A percentile compares a stretch with the other conserved stretches of the same genome.
Conservation (phyloP, 2,888 invertebrate genomes). For the Pyrrhosoma nymphula region DNA sequence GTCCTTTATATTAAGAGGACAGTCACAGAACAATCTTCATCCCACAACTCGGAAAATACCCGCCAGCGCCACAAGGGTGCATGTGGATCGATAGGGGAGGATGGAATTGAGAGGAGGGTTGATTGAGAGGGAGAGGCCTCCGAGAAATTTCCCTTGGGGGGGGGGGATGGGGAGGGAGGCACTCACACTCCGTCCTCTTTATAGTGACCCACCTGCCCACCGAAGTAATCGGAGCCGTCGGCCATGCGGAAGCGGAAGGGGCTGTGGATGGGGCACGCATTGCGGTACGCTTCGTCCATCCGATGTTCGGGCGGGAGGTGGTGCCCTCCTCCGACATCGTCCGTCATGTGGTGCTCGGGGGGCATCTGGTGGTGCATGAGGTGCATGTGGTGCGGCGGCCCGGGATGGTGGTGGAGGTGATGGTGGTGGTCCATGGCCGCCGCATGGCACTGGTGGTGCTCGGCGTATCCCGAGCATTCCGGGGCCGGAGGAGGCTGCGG, state of each 20-base stretch:
- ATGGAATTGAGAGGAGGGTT: too few species aligned
- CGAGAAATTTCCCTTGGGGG: neutral
- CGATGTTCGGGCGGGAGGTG: slow-evolving; percentile 70
- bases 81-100: neutral
- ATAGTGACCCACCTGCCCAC: slow-evolving; percentile 38
- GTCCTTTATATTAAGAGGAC: too few species aligned
- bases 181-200: neutral
- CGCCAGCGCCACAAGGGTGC: too few species aligned
- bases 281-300: slow-evolving; percentile 78
- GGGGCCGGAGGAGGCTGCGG: neutral
- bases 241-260: slow-evolving; percentile 51
- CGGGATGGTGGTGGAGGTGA: slow-evolving; percentile 47
- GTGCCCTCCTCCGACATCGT: neutral
- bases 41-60: too few species aligned
- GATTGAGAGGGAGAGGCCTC: neutral
- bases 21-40: too few species aligned
- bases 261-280: slow-evolving; percentile 76
- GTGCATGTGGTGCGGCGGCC: slow-evolving; percentile 45
- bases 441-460: slow-evolving; percentile 59
- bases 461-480: slow-evolving; percentile 58
- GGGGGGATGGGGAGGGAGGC: neutral
- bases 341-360: slow-evolving; percentile 30
- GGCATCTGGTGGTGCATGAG: slow-evolving; percentile 47
- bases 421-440: slow-evolving; percentile 31
- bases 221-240: slow-evolving; percentile 56